These are phyloP conservation scores for Taeniopygia guttata DNA, from an alignment of 2,797 vertebrate species.

Conservation along the genomic window DNA sequence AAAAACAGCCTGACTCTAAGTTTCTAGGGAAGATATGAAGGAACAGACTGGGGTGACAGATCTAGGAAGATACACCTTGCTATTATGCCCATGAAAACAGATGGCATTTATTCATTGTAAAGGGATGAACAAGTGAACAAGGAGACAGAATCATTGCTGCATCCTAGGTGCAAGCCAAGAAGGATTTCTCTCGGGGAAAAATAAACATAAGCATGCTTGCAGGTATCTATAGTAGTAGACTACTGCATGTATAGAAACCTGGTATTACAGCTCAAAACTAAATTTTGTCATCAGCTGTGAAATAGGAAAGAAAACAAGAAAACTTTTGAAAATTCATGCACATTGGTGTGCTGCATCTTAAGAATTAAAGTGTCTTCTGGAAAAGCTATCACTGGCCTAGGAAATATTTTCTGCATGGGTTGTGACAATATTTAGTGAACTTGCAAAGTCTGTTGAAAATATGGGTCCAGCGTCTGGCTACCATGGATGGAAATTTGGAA, in stretches of 20 bases:
- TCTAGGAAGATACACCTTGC: not conserved
- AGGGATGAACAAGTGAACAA: not conserved
- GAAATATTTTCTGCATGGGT: not conserved
- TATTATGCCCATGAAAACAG: not conserved
- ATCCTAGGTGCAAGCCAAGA: not conserved
- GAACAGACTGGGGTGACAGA: not conserved
- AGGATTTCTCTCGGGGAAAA: not conserved
- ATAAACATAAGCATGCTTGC: not conserved
- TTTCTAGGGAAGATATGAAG: not conserved
- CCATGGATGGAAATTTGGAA: not conserved
- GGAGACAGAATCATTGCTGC: not conserved
- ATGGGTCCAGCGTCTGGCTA: not conserved
- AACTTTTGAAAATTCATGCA: not conserved
- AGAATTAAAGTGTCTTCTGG: not conserved
- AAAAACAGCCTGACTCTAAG: not conserved
- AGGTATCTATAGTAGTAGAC: not conserved
- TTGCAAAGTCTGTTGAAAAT: not conserved
- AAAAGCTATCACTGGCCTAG: not conserved
- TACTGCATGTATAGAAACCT: not conserved
- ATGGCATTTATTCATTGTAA: not conserved
- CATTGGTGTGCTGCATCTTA: not conserved
- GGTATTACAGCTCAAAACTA: not conserved
- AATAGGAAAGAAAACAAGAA: not conserved
- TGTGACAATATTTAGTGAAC: not conserved
- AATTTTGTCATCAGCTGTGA: not conserved